Conservation (phyloP, 2,888 invertebrate genomes). For the Trissoscelio sp. region DNA sequence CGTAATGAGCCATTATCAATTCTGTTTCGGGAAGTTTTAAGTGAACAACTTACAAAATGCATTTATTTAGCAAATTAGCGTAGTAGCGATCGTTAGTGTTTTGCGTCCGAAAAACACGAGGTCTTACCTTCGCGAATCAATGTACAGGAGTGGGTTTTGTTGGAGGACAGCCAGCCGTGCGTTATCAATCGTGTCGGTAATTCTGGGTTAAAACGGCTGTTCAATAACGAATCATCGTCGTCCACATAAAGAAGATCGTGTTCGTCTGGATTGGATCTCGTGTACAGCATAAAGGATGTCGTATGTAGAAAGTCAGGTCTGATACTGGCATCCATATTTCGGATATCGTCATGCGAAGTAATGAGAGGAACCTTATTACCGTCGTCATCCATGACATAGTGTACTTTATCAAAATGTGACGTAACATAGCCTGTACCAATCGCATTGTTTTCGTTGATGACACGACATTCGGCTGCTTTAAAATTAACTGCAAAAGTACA, state of each 20-base stretch:
- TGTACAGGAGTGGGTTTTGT: conserved; percentile 68
- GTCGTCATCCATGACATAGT: conserved; percentile 58
- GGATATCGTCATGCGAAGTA: conserved; percentile 33
- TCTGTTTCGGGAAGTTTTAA: conserved; percentile 57
- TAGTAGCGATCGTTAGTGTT: conserved; percentile 50
- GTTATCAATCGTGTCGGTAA: conserved; percentile 76
- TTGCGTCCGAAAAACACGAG: conserved; percentile 31
- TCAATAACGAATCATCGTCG: conserved; percentile 67
- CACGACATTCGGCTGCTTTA: conserved; percentile 40
- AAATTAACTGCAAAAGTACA: conserved; percentile 59
- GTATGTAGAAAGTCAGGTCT: conserved; percentile 37
- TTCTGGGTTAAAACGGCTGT: conserved; percentile 72
- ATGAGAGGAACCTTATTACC: conserved; percentile 64
- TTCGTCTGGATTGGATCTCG: conserved; percentile 62
- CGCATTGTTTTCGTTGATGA: conserved; percentile 44
- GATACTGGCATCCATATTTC: conserved; percentile 36
- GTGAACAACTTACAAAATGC: conserved; percentile 52
- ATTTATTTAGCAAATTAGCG: conserved; percentile 54
- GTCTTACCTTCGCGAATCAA: conserved; percentile 75
- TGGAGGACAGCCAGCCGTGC: conserved; percentile 77
- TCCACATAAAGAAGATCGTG: conserved; percentile 69
- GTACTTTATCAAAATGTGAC: conserved; percentile 59
- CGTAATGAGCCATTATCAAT: conserved; percentile 64
- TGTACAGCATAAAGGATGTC: conserved; percentile 74
- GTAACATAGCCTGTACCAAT: conserved; percentile 24